phyloP scores from a whole-genome alignment of 2,113 vertebrate species.

The Andinoacara biseriatus region DNA sequence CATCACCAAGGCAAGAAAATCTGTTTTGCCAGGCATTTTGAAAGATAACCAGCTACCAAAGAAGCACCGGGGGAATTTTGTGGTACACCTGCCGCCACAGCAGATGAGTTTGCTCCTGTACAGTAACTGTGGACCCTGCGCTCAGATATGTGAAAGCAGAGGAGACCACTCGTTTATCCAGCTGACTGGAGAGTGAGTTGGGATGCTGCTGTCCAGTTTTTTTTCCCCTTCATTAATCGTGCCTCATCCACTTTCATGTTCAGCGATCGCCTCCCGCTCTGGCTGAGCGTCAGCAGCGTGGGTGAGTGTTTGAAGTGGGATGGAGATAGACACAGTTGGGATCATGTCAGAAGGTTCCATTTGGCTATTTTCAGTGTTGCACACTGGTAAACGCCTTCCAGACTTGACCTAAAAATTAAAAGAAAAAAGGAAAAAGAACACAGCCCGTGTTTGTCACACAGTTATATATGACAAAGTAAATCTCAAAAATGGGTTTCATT shows the following conservation, averaged over 20 bases:
- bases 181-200: constrained; percentile 29
- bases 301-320: constrained; percentile 69
- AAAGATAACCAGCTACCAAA: constrained; percentile 21
- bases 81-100: neutral
- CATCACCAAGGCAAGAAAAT: constrained; percentile 18
- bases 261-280: constrained; percentile 45
- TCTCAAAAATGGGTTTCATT: constrained; percentile 17
- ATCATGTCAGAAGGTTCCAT: constrained; percentile 52
- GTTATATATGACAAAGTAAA: constrained; percentile 23
- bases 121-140: constrained; percentile 18
- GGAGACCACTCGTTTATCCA: constrained; percentile 26
- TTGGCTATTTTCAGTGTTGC: constrained; percentile 55
- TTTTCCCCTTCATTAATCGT: constrained; percentile 25
- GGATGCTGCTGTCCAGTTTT: constrained; percentile 23
- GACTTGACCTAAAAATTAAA: constrained; percentile 53
- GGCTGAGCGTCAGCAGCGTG: constrained; percentile 50
- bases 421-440: neutral
- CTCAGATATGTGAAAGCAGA: constrained; percentile 47
- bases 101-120: constrained; percentile 30
- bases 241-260: constrained; percentile 70
- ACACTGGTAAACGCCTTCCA: constrained; percentile 33
- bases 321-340: constrained; percentile 70
- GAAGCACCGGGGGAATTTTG: constrained; percentile 17
- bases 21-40: constrained; percentile 8
- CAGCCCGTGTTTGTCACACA: neutral